Base-by-base conservation (phyloP, 92 coral and sea anemone genomes). In the Pocillopora grandis region DNA sequence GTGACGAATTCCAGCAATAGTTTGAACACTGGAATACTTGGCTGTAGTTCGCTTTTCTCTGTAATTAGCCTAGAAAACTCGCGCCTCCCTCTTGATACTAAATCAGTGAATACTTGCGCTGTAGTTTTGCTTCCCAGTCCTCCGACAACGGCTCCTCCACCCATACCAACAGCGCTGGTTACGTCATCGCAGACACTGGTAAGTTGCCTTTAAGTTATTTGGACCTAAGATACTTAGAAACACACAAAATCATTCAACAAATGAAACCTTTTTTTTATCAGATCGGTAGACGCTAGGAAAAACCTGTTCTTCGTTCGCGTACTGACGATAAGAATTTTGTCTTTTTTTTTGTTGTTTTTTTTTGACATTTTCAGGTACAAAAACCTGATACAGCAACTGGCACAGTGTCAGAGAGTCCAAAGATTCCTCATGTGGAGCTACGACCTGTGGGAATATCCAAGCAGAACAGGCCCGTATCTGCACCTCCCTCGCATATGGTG, bases 111-210 rank as follows among this genome's bases (percentile, higher is more conserved):
- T 71, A 3, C 9, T 79, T 79, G 72, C 15, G 8, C 87, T 87
- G 74, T 76, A 78, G 79, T 77, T 35, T 77, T 61, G 15, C 86
- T 90, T 56, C 96, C 96, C 71, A 77, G 37, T 55, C 94, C 96
- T 13, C 96, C 96, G 1, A 76, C 87, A 33, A 78, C 87, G 33
- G 88, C 96, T 58, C 96, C 96, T 9, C 96, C 96, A 12, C 89
- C 93, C 13, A 72, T 92, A 20, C 95, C 95, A 18, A 83, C 80
- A 18, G 61, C 93, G 15, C 42, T 78, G 23, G 75, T 68, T 15
- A 76, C 84, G 72, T 15, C 74, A 59, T 20, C 63, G 21, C 83
- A 68, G 21, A 36, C 76, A 62, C 52, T 33, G 86, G 86, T 83
- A 76, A 3, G 74, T 83, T 59, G 76, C 49, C 12, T 10, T 33